These are phyloP conservation scores for Carassius auratus DNA, from an alignment of 2,113 vertebrate genomes.

Conservation along the genomic window DNA sequence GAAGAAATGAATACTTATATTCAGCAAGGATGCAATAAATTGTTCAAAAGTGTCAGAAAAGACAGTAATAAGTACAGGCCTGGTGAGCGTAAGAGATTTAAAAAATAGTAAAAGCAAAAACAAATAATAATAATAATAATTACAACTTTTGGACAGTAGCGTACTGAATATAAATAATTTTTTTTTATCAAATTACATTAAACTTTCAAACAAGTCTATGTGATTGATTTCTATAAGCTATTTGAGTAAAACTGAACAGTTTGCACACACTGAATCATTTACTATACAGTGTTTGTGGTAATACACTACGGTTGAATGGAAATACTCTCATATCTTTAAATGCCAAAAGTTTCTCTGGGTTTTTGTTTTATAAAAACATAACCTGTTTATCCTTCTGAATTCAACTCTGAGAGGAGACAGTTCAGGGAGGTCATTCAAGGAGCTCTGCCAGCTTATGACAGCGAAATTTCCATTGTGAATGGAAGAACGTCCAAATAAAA, in stretches of 20 bases:
- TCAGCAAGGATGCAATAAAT: background rate
- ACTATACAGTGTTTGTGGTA: background rate
- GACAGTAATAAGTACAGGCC: no score
- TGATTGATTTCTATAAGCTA: background rate
- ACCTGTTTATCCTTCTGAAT: background rate
- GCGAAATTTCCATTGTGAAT: constrained; percentile 51
- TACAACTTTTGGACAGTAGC: background rate
- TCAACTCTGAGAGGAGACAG: constrained; percentile 15
- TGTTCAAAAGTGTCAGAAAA: background rate
- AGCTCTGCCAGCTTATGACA: constrained; percentile 54
- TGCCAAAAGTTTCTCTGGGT: constrained; percentile 9
- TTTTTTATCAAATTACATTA: background rate
- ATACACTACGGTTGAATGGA: background rate
- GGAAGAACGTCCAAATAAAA: constrained; percentile 46
- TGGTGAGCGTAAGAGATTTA: no score
- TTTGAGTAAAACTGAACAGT: background rate
- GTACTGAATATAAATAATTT: background rate
- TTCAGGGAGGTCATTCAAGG: constrained; percentile 32
- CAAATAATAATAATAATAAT: no score
- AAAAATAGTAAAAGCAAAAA: no score
- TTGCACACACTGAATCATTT: background rate
- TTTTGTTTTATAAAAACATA: constrained; percentile 26
- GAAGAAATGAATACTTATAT: background rate
- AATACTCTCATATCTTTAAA: constrained; percentile 14
- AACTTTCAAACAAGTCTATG: background rate